phyloP scores from a whole-genome alignment of 1,140 invertebrate species.

The Dryas iulia region DNA sequence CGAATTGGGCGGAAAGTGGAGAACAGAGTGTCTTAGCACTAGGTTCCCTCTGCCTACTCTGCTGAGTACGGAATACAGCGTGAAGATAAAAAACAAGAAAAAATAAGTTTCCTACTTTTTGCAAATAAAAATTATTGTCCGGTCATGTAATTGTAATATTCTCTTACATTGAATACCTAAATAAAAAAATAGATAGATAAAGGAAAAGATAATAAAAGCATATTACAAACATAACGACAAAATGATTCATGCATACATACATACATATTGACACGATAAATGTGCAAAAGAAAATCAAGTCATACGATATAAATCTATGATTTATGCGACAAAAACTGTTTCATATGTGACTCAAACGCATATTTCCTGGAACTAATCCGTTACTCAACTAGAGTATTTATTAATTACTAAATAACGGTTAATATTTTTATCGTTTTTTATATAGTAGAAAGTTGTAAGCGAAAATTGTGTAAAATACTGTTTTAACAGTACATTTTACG shows the following conservation, averaged over 20 bases:
- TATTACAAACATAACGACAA: neutral
- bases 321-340: neutral
- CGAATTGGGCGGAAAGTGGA: too few species aligned
- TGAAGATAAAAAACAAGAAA: too few species aligned
- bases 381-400: neutral
- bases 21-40: too few species aligned
- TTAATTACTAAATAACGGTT: neutral
- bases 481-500: neutral
- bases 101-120: too few species aligned
- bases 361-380: neutral
- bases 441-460: neutral
- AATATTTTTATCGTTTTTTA: neutral
- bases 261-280: neutral
- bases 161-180: too few species aligned
- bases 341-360: neutral
- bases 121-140: too few species aligned
- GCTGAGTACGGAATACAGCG: too few species aligned
- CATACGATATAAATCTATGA: neutral
- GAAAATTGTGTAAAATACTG: neutral
- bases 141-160: too few species aligned
- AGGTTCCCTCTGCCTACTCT: too few species aligned
- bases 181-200: too few species aligned
- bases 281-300: neutral
- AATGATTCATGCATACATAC: neutral
- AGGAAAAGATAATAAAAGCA: too few species aligned